These are phyloP conservation scores for Phoxinus dragarum DNA, from an alignment of 2,797 vertebrate species.

Conservation along the genomic window DNA sequence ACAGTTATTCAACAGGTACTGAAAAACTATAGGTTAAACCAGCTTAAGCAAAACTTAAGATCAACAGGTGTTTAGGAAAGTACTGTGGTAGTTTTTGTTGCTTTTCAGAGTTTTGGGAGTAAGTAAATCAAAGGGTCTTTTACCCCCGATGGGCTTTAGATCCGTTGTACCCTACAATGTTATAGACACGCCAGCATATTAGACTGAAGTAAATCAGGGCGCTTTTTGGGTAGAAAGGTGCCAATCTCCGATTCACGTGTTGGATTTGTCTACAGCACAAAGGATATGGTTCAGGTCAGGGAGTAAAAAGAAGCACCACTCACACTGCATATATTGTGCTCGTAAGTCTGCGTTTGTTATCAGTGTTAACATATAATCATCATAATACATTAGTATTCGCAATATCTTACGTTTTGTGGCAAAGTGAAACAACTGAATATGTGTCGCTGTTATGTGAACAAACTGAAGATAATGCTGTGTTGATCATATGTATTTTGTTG, in stretches of 20 bases:
- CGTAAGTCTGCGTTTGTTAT: conserved; percentile 59
- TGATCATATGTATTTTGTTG: conserved; percentile 61
- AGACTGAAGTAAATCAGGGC: neutral
- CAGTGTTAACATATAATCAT: conserved; percentile 61
- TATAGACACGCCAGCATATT: conserved; percentile 29
- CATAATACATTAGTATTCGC: conserved; percentile 56
- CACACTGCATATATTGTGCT: conserved; percentile 52
- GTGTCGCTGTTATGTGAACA: conserved; percentile 56
- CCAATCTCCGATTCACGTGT: conserved; percentile 43
- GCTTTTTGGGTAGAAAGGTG: conserved; percentile 35
- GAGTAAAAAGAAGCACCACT: conserved; percentile 21
- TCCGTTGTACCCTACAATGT: conserved; percentile 32
- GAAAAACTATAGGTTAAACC: neutral
- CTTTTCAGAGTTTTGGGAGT: neutral
- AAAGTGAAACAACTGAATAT: conserved; percentile 42
- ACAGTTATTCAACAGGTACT: conserved; percentile 22
- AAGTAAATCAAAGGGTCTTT: conserved; percentile 18
- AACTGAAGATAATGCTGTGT: conserved; percentile 58
- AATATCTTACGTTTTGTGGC: conserved; percentile 55
- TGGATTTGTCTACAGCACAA: conserved; percentile 43
- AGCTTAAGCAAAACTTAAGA: too few relatives aligned
- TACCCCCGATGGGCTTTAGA: conserved; percentile 8
- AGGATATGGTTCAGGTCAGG: conserved; percentile 47
- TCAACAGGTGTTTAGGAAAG: conserved; percentile 8
- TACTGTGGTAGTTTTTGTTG: conserved; percentile 3